Base-by-base conservation (phyloP, 2,888 invertebrate species). In the Thymelicus acteon region DNA sequence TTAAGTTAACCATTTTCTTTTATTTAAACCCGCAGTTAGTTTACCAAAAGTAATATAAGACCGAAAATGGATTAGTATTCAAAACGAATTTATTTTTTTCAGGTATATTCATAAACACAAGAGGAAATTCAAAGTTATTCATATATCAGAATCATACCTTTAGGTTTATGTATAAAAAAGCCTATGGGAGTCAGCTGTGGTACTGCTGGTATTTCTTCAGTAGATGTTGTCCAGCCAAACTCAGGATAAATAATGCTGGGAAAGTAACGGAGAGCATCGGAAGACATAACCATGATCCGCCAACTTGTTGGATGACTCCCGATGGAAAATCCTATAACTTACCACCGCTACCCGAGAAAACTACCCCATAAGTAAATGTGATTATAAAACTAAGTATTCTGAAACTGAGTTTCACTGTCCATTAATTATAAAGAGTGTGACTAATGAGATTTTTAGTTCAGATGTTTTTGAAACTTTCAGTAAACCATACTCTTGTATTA, bases 141-240 rank as follows among this genome's bases (percentile, higher is more conserved):
- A 93, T 93, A 76, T 93, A 93, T 73, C 93, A 93, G 79, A 93
- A 93, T 77, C 93, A 93, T 75, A 93, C 93, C 77, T 93, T 93
- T 83, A 86, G 93, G 75, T 93, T 93, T 72, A 93, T 93, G 93
- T 93, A 93, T 75, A 93, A 93, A 77, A 92, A 93, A 73, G 93
- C 93, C 7, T 93, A 92, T 78, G 93, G 93, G n/a, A 93, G 93
- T 77, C 93, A 93, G 71, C 80, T 93, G 3, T 93, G 93, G 93
- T 93, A 93, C 72, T 93, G 93, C 75, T 93, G 93, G 93, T 93
- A 90, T 74, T 93, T 93, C 89, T 93, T 93, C 82, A 93, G 92
- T 63, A 79, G 93, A 71, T 93, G 93, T 75, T 93, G 93, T 77
- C 93, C 93, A 10, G 93, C 93, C 0, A 93, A 93, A 74, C 78